Percentiles rank a stretch among this genome's conserved stretches.
phyloP scores from a whole-genome alignment of 2,113 vertebrate genomes.

The Paedocypris sp. region DNA sequence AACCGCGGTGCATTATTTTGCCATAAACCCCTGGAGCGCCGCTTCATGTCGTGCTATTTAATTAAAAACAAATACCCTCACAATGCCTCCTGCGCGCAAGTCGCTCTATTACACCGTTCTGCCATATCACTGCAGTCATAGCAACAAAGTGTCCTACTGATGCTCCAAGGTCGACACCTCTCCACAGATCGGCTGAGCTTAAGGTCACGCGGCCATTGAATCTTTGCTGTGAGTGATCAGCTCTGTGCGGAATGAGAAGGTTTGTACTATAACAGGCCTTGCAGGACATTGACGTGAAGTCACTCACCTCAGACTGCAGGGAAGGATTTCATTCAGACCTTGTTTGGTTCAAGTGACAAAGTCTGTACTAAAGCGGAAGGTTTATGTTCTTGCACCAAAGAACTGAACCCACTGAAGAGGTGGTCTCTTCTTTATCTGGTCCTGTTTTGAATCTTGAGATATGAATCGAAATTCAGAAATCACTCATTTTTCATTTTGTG shows the following conservation, averaged over 20 bases:
- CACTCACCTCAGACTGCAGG: too few species aligned
- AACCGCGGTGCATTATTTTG: not conserved
- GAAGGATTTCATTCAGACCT: too few species aligned
- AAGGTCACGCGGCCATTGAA: not conserved
- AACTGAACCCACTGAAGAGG: too few species aligned
- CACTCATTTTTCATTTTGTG: too few species aligned
- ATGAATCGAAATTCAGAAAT: too few species aligned
- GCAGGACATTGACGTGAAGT: slow-evolving; percentile 4
- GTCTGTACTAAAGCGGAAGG: too few species aligned
- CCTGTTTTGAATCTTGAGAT: too few species aligned
- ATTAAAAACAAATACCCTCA: not conserved
- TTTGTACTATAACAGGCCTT: slow-evolving; percentile 10
- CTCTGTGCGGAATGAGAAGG: not conserved
- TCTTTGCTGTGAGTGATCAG: not conserved
- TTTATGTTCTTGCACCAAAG: too few species aligned
- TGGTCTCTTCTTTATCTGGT: too few species aligned
- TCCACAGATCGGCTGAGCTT: not conserved
- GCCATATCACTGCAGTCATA: slow-evolving; percentile 9
- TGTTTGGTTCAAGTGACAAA: too few species aligned
- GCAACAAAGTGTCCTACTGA: not conserved
- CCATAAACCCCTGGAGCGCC: not conserved
- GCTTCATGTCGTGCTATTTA: slow-evolving; percentile 1
- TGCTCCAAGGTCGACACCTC: not conserved
- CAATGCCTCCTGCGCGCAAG: not conserved
- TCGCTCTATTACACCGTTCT: not conserved